Base-by-base conservation (phyloP, 2,797 vertebrate genomes). In the Champsocephalus esox region DNA sequence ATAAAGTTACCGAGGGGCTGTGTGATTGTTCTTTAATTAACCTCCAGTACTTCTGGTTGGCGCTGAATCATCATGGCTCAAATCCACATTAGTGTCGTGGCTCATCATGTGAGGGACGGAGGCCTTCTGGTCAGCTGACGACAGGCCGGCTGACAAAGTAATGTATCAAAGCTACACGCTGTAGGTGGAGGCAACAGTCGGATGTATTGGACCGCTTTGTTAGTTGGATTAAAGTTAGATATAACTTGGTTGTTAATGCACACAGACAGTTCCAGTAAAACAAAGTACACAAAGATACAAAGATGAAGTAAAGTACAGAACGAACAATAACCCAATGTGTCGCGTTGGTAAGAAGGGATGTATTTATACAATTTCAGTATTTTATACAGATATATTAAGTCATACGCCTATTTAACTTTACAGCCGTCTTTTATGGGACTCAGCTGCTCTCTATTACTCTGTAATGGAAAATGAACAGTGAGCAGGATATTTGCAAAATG, bases 101-200 rank as follows among this genome's bases (percentile, higher is more conserved):
- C 66, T 78, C 48, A 9, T 81, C 60, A 38, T 59, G 48, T 69
- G 73, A 79, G 56, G 10, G 44, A 14, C 5, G n/a, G 24, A 66
- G 19, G 58, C 50, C 59, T 21, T 73, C 52, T 32, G 43, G 17
- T 81, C 71, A 76, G 73, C 66, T 82, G 86, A 81, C 59, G 34
- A 7, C 58, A 70, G 21, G 45, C 63, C 3, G 1, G 61, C 32
- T 44, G 51, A 80, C 54, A 67, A 57, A 56, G n/a, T 14, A n/a
- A 13, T 6, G 11, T 43, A 17, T 63, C 59, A 60, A 57, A 71
- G 59, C 13, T 32, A 14, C 12, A 46, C 46, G 49, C 3, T 34
- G 1, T 17, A 50, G 50, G 49, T 34, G 51, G 2, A 57, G 24
- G 17, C 19, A 54, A 7, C 5, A 60, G 49, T 28, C 9, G 1